Evolutionary conservation across 2,888 invertebrate genomes (phyloP).

Genomic region (Meiosimyza decipiens): DNA sequence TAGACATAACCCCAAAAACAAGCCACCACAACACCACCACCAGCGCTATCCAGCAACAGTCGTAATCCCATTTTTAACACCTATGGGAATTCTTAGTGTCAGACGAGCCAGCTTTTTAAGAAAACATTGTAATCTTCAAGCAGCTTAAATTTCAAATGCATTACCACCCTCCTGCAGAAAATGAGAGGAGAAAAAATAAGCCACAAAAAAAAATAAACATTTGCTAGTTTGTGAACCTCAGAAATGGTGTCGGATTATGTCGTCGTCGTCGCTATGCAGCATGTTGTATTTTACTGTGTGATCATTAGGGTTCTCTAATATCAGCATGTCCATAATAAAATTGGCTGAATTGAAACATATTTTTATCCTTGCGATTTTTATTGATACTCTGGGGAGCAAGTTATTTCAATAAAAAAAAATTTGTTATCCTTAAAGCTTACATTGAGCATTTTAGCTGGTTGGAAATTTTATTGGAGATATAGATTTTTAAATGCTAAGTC

Average conservation of each 20-base stretch:
- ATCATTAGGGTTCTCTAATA: conserved; percentile 11
- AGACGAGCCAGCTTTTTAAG: conserved; percentile 17
- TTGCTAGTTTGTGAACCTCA: conserved; percentile 17
- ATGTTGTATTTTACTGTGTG: conserved; percentile 11
- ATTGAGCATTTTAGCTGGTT: too few species aligned
- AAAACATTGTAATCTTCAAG: conserved; percentile 29
- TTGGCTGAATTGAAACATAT: conserved; percentile 55
- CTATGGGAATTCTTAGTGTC: conserved; percentile 46
- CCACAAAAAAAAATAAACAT: conserved; percentile 11
- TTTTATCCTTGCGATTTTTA: conserved; percentile 47
- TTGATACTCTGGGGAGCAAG: conserved; percentile 39
- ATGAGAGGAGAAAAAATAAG: neutral
- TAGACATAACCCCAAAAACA: conserved; percentile 34
- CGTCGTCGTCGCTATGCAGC: neutral
- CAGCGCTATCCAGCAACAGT: conserved; percentile 24
- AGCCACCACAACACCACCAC: neutral
- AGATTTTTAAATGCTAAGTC: too few species aligned
- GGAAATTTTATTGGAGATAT: too few species aligned
- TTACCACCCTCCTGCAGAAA: neutral
- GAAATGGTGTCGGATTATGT: conserved; percentile 27
- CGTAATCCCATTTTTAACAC: conserved; percentile 48
- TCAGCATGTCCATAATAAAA: conserved; percentile 42
- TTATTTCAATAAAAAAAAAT: conserved; percentile 32
- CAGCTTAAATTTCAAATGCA: conserved; percentile 14
- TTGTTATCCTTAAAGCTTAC: too few species aligned